Evolutionary conservation across 1,140 invertebrate species (phyloP).

Genomic region (Zophobas atratus): DNA sequence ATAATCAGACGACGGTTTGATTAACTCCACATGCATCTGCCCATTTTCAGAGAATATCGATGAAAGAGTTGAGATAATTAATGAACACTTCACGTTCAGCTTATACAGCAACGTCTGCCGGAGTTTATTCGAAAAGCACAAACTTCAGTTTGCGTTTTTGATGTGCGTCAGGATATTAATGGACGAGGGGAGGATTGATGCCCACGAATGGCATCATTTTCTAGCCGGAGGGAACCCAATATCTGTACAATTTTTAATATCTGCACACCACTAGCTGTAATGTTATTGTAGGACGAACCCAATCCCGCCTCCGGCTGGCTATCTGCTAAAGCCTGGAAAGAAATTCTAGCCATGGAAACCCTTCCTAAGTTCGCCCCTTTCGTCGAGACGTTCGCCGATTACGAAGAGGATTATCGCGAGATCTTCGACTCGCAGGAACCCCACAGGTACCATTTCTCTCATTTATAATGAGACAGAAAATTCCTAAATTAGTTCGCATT

Average conservation of each 20-base stretch:
- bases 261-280: background rate
- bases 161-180: conserved; percentile 70
- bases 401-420: conserved; percentile 71
- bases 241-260: conserved; percentile 47
- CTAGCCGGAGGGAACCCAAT: conserved; percentile 69
- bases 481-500: conserved; percentile 19
- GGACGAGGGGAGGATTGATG: conserved; percentile 69
- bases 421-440: conserved; percentile 74
- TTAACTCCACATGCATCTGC: background rate
- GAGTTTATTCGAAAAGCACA: conserved; percentile 83
- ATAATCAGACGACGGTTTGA: background rate
- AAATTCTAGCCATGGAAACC: conserved; percentile 72
- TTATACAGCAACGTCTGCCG: conserved; percentile 80
- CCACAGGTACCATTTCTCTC: conserved; percentile 65
- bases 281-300: conserved; percentile 61
- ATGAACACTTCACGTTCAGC: conserved; percentile 78
- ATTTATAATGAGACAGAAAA: background rate
- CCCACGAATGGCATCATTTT: conserved; percentile 76
- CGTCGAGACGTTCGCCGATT: conserved; percentile 68
- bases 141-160: conserved; percentile 79
- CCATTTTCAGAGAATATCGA: conserved; percentile 73
- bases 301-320: conserved; percentile 77
- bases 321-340: conserved; percentile 74
- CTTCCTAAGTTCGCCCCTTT: conserved; percentile 71
- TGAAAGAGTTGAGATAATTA: conserved; percentile 76